Evolutionary conservation across 2,113 vertebrate genomes (phyloP).

Genomic region (Marmota flaviventris): DNA sequence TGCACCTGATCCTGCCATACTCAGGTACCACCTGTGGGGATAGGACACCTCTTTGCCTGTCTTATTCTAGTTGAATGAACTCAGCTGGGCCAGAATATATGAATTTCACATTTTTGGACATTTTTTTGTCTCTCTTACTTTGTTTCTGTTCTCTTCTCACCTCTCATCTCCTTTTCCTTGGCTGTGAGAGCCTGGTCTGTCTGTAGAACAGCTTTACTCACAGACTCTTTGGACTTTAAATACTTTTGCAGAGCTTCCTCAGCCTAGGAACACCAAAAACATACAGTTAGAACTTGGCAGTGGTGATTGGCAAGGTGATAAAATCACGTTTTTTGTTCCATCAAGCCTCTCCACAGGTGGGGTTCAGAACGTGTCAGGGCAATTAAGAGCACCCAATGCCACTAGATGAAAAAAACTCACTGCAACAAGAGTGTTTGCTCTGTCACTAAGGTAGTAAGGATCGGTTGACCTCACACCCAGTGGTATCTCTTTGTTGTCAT

Average conservation of each 20-base stretch:
- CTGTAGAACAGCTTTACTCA: constrained; percentile 62
- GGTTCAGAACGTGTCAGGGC: not conserved
- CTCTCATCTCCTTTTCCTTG: constrained; percentile 67
- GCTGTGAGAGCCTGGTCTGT: constrained; percentile 69
- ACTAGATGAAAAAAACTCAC: not conserved
- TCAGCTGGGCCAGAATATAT: no score
- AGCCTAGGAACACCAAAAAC: constrained; percentile 64
- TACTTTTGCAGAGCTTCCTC: constrained; percentile 73
- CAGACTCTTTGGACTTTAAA: constrained; percentile 65
- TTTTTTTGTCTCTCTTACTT: not conserved
- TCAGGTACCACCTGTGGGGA: not conserved
- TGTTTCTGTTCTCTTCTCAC: constrained; percentile 54
- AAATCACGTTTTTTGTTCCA: not conserved
- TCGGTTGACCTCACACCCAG: not conserved
- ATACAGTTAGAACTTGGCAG: not conserved
- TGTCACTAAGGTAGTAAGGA: no score
- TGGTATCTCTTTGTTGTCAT: not conserved
- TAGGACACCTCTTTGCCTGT: not conserved
- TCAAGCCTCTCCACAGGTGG: not conserved
- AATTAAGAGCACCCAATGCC: not conserved
- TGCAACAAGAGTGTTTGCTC: not conserved
- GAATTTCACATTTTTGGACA: not conserved
- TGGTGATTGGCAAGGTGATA: not conserved
- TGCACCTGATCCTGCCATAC: not conserved
- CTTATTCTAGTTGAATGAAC: not conserved